A percentile compares a stretch with the other conserved stretches of the same genome.
phyloP scores from a whole-genome alignment of 2,113 vertebrate genomes.

The Nanorana parkeri region DNA sequence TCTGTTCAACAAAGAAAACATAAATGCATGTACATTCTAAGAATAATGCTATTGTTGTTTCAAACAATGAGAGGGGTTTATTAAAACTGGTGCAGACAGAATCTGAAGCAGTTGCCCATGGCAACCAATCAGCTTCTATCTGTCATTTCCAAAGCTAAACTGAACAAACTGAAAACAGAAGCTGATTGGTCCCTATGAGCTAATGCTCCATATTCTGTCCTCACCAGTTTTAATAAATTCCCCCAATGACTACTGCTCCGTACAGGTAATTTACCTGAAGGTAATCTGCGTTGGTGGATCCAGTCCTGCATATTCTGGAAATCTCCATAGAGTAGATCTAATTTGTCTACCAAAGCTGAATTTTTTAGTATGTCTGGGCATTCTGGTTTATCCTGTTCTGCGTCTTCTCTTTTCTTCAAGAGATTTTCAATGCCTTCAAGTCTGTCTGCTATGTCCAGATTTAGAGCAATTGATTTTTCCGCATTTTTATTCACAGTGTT shows the following conservation, averaged over 20 bases:
- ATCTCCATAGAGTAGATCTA: conserved; percentile 70
- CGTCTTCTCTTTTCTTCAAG: conserved; percentile 57
- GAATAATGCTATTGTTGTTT: neutral
- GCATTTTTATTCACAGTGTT: conserved; percentile 52
- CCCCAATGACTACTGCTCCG: too few species aligned
- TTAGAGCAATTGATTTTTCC: conserved; percentile 73
- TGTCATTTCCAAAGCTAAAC: too few species aligned
- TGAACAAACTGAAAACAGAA: too few species aligned
- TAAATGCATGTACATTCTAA: too few species aligned
- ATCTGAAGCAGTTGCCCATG: too few species aligned
- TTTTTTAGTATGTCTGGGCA: conserved; percentile 58
- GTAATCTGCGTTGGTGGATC: conserved; percentile 71
- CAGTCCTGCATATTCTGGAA: conserved; percentile 70
- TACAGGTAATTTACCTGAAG: conserved; percentile 78
- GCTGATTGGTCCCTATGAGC: too few species aligned
- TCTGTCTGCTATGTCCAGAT: conserved; percentile 67
- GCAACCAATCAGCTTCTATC: too few species aligned
- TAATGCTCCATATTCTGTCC: too few species aligned
- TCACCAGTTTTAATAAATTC: too few species aligned
- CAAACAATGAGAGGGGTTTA: neutral
- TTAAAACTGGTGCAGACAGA: too few species aligned
- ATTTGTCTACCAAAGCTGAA: conserved; percentile 64
- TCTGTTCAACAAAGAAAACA: too few species aligned
- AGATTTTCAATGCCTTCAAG: conserved; percentile 76
- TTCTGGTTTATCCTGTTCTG: conserved; percentile 43